Conservation (phyloP, 2,797 vertebrate species). For the Pampus argenteus region DNA sequence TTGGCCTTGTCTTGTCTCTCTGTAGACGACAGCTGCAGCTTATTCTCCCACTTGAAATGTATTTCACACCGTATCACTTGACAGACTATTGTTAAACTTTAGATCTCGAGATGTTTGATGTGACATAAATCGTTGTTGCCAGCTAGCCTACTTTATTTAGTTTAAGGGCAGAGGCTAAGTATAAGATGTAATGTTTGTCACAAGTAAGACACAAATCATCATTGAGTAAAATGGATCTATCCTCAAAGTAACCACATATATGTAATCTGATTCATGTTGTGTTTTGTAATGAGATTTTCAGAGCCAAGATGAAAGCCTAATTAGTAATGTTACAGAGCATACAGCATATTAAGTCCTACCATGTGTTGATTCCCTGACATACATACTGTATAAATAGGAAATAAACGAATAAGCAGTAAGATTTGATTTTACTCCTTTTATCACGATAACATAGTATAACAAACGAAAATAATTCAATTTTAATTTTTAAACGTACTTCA, state of each 20-base stretch:
- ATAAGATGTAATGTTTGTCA: not conserved
- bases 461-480: not conserved
- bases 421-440: not conserved
- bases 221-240: not conserved
- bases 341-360: not conserved
- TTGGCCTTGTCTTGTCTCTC: constrained; percentile 68
- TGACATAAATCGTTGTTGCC: constrained; percentile 28
- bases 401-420: not conserved
- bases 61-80: constrained; percentile 65
- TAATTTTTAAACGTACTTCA: not conserved
- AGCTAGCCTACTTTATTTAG: constrained; percentile 4
- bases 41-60: constrained; percentile 65
- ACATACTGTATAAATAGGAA: not conserved
- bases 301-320: not conserved
- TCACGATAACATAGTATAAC: not conserved
- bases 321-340: not conserved
- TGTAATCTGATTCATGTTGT: not conserved
- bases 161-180: not conserved
- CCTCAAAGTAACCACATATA: not conserved
- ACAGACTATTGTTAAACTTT: constrained; percentile 56
- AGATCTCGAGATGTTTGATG: constrained; percentile 34
- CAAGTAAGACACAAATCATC: not conserved
- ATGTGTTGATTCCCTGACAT: not conserved
- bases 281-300: not conserved
- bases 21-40: constrained; percentile 64